Evolutionary conservation across 2,113 vertebrate genomes (phyloP).

Genomic region (Dasyurus viverrinus): DNA sequence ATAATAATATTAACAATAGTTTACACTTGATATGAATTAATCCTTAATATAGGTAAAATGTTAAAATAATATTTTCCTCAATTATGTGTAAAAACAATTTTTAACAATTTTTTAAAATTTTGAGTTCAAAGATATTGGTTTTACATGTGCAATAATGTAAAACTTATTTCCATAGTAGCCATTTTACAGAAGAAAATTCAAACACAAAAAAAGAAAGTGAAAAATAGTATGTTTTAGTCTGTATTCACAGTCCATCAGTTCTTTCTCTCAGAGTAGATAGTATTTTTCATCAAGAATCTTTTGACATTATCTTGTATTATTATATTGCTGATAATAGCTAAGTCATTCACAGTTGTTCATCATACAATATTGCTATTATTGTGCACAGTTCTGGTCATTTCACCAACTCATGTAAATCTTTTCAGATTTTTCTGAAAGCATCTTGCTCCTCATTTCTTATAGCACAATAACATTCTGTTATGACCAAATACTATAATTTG

Average conservation of each 20-base stretch:
- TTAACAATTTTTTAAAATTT: neutral
- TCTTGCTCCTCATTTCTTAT: neutral
- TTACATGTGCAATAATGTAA: neutral
- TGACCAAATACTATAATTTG: neutral
- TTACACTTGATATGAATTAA: neutral
- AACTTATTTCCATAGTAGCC: neutral
- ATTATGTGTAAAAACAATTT: neutral
- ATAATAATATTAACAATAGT: neutral
- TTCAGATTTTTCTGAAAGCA: neutral
- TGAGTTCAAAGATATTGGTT: neutral
- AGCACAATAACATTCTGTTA: neutral
- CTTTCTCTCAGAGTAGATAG: neutral
- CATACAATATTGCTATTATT: neutral
- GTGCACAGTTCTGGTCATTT: neutral
- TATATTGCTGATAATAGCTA: neutral
- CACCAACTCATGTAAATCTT: neutral
- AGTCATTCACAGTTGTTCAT: neutral
- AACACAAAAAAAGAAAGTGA: neutral
- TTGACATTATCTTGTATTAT: no score
- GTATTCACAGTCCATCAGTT: neutral
- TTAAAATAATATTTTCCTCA: neutral
- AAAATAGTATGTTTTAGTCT: neutral
- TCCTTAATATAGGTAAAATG: neutral
- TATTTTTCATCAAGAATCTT: neutral
- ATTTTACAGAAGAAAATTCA: neutral